Evolutionary conservation across 2,113 vertebrate genomes (phyloP).

Genomic region (Pseudorasbora parva): DNA sequence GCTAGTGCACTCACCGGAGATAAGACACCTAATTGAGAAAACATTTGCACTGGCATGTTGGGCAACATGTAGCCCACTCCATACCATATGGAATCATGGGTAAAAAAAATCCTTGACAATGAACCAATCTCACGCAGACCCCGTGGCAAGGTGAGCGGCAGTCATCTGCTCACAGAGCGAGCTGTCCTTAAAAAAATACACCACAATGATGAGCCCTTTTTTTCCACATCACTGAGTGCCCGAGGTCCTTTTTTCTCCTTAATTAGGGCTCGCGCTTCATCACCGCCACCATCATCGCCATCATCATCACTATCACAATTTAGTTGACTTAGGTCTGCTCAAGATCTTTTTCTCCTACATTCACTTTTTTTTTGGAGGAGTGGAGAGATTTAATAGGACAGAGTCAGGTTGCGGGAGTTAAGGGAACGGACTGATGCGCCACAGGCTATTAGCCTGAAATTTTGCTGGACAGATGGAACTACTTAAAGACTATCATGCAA

Average conservation of each 20-base stretch:
- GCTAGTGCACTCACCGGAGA: slow-evolving; percentile 91
- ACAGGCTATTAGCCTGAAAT: slow-evolving; percentile 94
- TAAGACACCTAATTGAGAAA: slow-evolving; percentile 99
- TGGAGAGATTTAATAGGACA: slow-evolving; percentile 93
- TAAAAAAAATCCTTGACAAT: slow-evolving; percentile 94
- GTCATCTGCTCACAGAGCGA: slow-evolving; percentile 87
- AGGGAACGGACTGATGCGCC: slow-evolving; percentile 79
- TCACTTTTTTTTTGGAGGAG: slow-evolving; percentile 77
- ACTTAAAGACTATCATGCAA: slow-evolving; percentile 97
- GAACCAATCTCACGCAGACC: slow-evolving; percentile 98
- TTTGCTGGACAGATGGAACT: slow-evolving; percentile 97
- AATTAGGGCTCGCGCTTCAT: slow-evolving; percentile 88
- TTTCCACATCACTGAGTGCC: slow-evolving; percentile 87
- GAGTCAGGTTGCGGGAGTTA: slow-evolving; percentile 93
- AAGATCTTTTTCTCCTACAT: slow-evolving; percentile 60
- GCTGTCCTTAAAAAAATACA: slow-evolving; percentile 80
- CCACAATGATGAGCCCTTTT: slow-evolving; percentile 80
- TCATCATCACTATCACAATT: slow-evolving; percentile 46
- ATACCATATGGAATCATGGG: slow-evolving; percentile 99
- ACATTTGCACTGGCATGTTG: slow-evolving; percentile 98
- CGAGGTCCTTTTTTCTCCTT: slow-evolving; percentile 72
- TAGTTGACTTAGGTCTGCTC: slow-evolving; percentile 60
- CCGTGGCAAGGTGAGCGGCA: slow-evolving; percentile 99
- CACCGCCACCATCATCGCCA: slow-evolving; percentile 52
- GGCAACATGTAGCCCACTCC: slow-evolving; percentile 96